Percentiles rank a stretch among this genome's conserved stretches.
These are phyloP conservation scores for Harpalus rufipes DNA, from an alignment of 2,888 invertebrate species.

Conservation along the genomic window DNA sequence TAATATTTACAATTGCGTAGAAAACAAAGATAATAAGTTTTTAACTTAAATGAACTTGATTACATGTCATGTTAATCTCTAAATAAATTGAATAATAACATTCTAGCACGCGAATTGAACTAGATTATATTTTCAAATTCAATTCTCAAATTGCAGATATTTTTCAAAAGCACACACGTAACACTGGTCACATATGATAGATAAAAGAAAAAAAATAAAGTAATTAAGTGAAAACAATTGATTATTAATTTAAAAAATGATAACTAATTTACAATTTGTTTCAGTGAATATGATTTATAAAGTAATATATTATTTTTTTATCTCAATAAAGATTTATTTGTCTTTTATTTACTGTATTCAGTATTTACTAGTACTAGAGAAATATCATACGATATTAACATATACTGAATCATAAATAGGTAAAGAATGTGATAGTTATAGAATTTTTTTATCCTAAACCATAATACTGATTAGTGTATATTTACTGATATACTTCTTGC, in stretches of 20 bases:
- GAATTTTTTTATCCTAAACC: no score
- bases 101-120: constrained; percentile 6
- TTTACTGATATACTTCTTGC: no score
- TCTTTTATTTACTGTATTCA: neutral
- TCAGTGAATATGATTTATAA: constrained; percentile 13
- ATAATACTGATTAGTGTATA: no score
- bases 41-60: constrained; percentile 41
- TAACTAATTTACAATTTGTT: constrained; percentile 19
- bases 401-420: no score
- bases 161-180: neutral
- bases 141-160: neutral
- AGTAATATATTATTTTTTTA: constrained; percentile 27
- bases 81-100: constrained; percentile 45
- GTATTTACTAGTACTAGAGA: neutral
- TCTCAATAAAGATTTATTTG: neutral
- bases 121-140: constrained; percentile 12
- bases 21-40: constrained; percentile 40
- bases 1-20: constrained; percentile 42
- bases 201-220: constrained; percentile 13
- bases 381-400: no score
- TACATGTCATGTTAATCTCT: constrained; percentile 39
- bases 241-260: constrained; percentile 26
- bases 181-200: constrained; percentile 26
- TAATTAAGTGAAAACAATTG: constrained; percentile 23
- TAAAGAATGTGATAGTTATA: no score